Percentiles rank a stretch among this genome's conserved stretches.
These are phyloP conservation scores for Drosophila ambigua DNA, from an alignment of 1,140 invertebrate genomes.

Conservation along the genomic window DNA sequence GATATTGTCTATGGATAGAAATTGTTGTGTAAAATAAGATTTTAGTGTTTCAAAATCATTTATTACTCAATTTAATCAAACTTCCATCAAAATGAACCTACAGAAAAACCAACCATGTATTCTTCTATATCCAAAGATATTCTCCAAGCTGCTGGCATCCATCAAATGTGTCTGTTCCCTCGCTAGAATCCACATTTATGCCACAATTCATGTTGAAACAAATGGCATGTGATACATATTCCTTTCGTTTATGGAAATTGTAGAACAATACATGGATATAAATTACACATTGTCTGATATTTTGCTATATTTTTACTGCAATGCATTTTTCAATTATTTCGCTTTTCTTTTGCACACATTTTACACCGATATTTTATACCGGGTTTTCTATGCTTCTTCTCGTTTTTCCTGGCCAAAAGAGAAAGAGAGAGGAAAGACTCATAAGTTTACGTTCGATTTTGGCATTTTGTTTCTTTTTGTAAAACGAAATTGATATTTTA, in stretches of 20 bases:
- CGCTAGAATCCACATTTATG: neutral
- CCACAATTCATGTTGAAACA: slow-evolving; percentile 5
- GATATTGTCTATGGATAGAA: too few species aligned
- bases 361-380: slow-evolving; percentile 70
- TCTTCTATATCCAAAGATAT: neutral
- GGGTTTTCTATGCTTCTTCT: slow-evolving; percentile 17
- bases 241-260: slow-evolving; percentile 44
- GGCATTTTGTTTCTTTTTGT: slow-evolving; percentile 64
- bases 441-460: slow-evolving; percentile 80
- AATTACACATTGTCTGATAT: slow-evolving; percentile 36
- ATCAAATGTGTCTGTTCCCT: slow-evolving; percentile 2
- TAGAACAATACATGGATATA: slow-evolving; percentile 36
- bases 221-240: slow-evolving; percentile 42
- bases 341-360: slow-evolving; percentile 35
- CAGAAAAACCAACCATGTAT: too few species aligned
- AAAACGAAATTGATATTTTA: slow-evolving; percentile 82
- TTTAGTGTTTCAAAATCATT: too few species aligned
- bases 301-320: slow-evolving; percentile 69
- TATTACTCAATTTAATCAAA: too few species aligned
- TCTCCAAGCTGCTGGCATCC: neutral
- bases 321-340: slow-evolving; percentile 72
- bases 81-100: too few species aligned
- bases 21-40: too few species aligned
- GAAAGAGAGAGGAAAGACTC: slow-evolving; percentile 33
- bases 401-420: slow-evolving; percentile 9